Evolutionary conservation across 2,113 vertebrate genomes (phyloP), one percentile per base, ranked within the genome.

Genomic region (Cyanoderma ruficeps): DNA sequence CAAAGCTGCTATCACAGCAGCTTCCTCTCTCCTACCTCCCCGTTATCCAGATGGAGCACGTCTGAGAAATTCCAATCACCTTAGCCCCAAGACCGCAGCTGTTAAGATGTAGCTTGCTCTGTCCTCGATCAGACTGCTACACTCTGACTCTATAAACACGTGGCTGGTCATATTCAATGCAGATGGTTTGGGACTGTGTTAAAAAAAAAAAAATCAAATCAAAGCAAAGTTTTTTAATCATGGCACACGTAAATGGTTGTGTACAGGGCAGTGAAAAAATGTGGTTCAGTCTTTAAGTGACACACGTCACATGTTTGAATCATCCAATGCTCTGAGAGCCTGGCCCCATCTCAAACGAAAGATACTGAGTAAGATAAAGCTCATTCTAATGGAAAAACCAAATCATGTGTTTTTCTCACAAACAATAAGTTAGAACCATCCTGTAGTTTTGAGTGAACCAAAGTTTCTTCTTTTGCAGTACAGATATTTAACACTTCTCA

Each of bases 281-380:
- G 35, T 56, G 72, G 44, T 65, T 87, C 39, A 55, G 52, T 89
- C 76, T 90, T 93, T 59, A 80, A 84, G 64, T 42, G 86, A 44
- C 76, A 68, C 83, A 75, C 11, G 2, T 82, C 83, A 50, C 95
- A 92, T 20, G 19, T 59, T 94, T 96, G 95, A 97, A 96, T 97
- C 96, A 96, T 15, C 35, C 63, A 37, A 8, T 57, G 56, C 61
- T 96, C 2, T 15, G 76, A 82, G 53, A 82, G 42, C 53, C 88
- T 89, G 87, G 72, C 68, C 85, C 52, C 57, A 13, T 61, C 89
- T 93, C 89, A 76, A 30, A 60, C 52, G 64, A 70, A 97, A 95
- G 93, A 95, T 87, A 91, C 63, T 63, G 75, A 90, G 79, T 72
- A 87, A 97, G 94, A 97, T 96, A 96, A 97, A 97, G 63, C 86